Evolutionary conservation across 2,113 vertebrate species (phyloP), one percentile per base, ranked within the genome.

Genomic region (Aspidoscelis tigris): DNA sequence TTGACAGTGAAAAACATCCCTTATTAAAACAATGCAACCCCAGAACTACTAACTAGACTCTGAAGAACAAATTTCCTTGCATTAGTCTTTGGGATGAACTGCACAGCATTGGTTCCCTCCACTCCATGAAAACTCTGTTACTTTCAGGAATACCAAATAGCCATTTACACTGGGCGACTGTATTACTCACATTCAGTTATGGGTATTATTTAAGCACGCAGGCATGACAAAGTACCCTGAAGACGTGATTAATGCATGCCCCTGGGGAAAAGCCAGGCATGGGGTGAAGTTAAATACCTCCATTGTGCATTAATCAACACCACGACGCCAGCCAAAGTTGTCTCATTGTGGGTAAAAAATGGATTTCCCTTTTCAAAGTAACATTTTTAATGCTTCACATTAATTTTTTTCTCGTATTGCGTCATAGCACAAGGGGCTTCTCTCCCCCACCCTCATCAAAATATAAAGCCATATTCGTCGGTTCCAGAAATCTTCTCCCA

Each of bases 161-260:
- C 88, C 0, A 53, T 88, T 90, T 88, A 61, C 89, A 87, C 88
- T 90, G 90, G 89, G 91, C 92, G 92, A 92, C 92, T 64, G 70
- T 81, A 93, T 94, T 95, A 94, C 91, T 91, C 88, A 91, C 85
- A 91, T 93, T 91, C 92, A 87, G 90, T 88, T 92, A 85, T 90
- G 94, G 91, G 92, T 94, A 95, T 95, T 95, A 95, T 94, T 95
- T 93, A 95, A 95, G 88, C 82, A 93, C 91, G 91, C 87, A 85
- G 93, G 95, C 82, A 92, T 95, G 88, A 92, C 81, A 93, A 94
- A 95, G 86, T 93, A 89, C 92, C 89, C 90, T 86, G 88, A 90
- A 92, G 90, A 24, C 24, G 83, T 95, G 95, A 96, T 94, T 95
- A 95, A 96, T 95, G 90, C 80, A 64, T 76, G 89, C 88, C 92